Percentiles rank a stretch among this genome's conserved stretches.
phyloP scores from a whole-genome alignment of 1,140 invertebrate species.

The Conus ventricosus region DNA sequence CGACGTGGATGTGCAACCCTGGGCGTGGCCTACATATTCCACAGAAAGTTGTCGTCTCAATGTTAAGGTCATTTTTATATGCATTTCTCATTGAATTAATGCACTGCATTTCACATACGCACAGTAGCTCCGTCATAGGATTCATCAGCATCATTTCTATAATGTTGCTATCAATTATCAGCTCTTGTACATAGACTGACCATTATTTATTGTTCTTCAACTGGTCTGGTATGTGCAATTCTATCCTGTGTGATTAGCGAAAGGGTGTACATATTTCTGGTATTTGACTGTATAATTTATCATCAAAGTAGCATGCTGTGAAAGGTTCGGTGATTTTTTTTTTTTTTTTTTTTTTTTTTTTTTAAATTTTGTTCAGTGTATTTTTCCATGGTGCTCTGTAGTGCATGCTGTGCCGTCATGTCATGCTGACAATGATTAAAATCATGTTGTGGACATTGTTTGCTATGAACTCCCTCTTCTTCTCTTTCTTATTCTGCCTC shows the following conservation, averaged over 20 bases:
- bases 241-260: neutral
- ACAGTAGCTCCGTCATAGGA: too few relatives aligned
- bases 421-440: neutral
- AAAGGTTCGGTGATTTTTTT: neutral
- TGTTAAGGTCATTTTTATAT: too few relatives aligned
- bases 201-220: neutral
- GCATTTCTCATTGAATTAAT: too few relatives aligned
- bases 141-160: too few relatives aligned
- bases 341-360: neutral
- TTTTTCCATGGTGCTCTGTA: neutral
- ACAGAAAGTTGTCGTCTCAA: too few relatives aligned
- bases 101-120: too few relatives aligned
- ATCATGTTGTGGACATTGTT: neutral
- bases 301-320: neutral
- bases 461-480: too few relatives aligned
- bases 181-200: neutral
- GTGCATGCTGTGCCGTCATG: neutral
- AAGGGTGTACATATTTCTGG: constrained; percentile 1
- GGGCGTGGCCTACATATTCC: too few relatives aligned
- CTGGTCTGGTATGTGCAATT: neutral
- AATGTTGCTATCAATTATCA: too few relatives aligned
- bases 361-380: too few relatives aligned
- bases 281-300: constrained; percentile 5
- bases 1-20: too few relatives aligned
- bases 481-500: too few relatives aligned